These are phyloP conservation scores for Phycodurus eques DNA, from an alignment of 2,113 vertebrate species.

Conservation along the genomic window DNA sequence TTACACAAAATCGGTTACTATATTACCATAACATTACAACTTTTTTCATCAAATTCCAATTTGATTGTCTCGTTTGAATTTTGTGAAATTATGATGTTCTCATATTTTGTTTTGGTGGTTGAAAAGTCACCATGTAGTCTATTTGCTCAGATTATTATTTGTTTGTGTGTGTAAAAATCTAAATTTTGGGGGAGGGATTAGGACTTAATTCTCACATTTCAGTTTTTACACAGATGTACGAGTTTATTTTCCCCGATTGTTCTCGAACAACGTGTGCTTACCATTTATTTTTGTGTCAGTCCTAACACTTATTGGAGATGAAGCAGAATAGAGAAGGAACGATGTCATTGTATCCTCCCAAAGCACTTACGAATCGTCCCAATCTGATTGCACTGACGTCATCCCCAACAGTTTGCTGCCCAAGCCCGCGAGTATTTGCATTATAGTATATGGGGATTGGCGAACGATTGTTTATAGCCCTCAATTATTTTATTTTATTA, in stretches of 20 bases:
- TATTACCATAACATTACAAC: not conserved
- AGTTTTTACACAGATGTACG: not conserved
- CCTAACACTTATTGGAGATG: constrained; percentile 42
- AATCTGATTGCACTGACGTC: too few relatives aligned
- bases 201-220: not conserved
- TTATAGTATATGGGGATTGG: too few relatives aligned
- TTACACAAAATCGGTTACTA: too few relatives aligned
- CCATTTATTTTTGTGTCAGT: not conserved
- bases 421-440: too few relatives aligned
- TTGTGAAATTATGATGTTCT: not conserved
- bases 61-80: too few relatives aligned
- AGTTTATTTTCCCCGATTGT: not conserved
- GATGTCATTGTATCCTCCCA: not conserved
- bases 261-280: not conserved
- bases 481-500: not conserved
- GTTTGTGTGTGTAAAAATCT: too few relatives aligned
- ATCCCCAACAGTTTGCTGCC: too few relatives aligned
- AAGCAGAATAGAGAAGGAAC: not conserved
- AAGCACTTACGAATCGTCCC: not conserved
- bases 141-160: too few relatives aligned
- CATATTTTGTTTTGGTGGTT: not conserved
- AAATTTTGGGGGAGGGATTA: too few relatives aligned
- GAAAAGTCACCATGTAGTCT: too few relatives aligned
- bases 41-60: not conserved
- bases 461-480: not conserved